Conservation (phyloP, 2,797 vertebrate species). For the Sebastolobus altivelis region DNA sequence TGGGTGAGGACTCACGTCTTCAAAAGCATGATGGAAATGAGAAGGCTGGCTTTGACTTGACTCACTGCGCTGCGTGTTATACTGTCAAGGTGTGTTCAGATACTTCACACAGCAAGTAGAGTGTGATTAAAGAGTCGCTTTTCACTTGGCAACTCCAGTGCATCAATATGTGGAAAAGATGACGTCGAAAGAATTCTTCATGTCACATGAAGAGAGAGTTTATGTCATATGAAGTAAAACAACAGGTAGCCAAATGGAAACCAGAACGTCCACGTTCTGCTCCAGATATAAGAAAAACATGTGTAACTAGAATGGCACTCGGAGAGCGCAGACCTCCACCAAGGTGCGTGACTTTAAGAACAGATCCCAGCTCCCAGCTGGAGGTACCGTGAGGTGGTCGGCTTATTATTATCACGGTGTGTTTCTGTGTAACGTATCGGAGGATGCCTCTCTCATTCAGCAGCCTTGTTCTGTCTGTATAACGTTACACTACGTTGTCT, state of each 20-base stretch:
- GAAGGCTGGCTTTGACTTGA: constrained; percentile 16
- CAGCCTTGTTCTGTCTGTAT: too few species aligned
- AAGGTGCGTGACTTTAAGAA: too few species aligned
- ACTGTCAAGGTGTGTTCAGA: constrained; percentile 1
- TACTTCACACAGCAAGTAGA: not conserved
- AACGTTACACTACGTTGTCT: too few species aligned
- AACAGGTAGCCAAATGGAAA: not conserved
- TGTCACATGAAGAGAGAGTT: not conserved
- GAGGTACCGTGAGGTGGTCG: too few species aligned
- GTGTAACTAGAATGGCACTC: too few species aligned
- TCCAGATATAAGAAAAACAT: not conserved
- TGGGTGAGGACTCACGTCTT: constrained; percentile 39
- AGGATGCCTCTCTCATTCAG: too few species aligned
- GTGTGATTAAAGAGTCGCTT: not conserved
- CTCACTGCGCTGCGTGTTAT: constrained; percentile 1
- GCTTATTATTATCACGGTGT: too few species aligned
- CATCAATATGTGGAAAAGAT: not conserved
- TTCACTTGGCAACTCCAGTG: not conserved
- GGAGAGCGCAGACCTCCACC: too few species aligned
- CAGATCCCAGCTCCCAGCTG: too few species aligned
- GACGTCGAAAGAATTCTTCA: not conserved
- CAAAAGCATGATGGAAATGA: constrained; percentile 43
- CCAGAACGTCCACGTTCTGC: not conserved
- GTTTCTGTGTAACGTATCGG: too few species aligned
- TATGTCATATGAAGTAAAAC: not conserved